These are phyloP conservation scores for Ashinkailepas kermadecensis DNA, from an alignment of 2,888 invertebrate genomes.

Conservation along the genomic window DNA sequence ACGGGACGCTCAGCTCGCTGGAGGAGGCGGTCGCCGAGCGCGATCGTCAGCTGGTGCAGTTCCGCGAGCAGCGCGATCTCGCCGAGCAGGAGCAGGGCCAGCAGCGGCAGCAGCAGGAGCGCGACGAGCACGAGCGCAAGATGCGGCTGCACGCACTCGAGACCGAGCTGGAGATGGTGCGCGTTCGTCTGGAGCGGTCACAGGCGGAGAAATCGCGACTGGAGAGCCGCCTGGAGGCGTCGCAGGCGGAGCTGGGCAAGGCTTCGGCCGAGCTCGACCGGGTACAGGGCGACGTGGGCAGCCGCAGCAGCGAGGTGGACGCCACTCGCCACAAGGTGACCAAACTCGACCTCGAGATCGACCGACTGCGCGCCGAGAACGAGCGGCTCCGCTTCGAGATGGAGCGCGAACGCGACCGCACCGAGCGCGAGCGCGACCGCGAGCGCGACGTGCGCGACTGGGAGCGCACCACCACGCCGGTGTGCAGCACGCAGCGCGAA, in stretches of 20 bases:
- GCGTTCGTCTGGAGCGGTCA: constrained; percentile 77
- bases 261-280: constrained; percentile 89
- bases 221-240: constrained; percentile 83
- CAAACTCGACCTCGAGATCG: constrained; percentile 80
- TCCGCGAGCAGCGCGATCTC: constrained; percentile 87
- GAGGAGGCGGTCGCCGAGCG: constrained; percentile 95
- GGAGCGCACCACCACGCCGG: constrained; percentile 7
- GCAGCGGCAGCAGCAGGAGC: constrained; percentile 84
- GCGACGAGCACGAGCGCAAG: constrained; percentile 89
- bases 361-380: constrained; percentile 50
- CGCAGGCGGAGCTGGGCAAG: constrained; percentile 86
- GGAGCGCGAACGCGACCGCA: constrained; percentile 49
- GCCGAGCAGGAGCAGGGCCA: constrained; percentile 94
- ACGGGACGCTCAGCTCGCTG: constrained; percentile 82
- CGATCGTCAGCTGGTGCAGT: constrained; percentile 91
- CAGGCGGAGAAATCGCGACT: constrained; percentile 83
- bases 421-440: neutral
- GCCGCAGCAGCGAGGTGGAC: constrained; percentile 83
- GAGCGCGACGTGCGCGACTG: constrained; percentile 23
- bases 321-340: constrained; percentile 73
- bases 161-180: constrained; percentile 55
- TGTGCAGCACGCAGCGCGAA: constrained; percentile 1
- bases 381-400: constrained; percentile 65
- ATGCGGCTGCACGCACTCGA: constrained; percentile 88
- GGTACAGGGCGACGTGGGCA: constrained; percentile 77